A percentile compares a stretch with the other conserved stretches of the same genome.
Evolutionary conservation across 2,113 vertebrate species (phyloP).

Genomic region (Scalopus aquaticus): DNA sequence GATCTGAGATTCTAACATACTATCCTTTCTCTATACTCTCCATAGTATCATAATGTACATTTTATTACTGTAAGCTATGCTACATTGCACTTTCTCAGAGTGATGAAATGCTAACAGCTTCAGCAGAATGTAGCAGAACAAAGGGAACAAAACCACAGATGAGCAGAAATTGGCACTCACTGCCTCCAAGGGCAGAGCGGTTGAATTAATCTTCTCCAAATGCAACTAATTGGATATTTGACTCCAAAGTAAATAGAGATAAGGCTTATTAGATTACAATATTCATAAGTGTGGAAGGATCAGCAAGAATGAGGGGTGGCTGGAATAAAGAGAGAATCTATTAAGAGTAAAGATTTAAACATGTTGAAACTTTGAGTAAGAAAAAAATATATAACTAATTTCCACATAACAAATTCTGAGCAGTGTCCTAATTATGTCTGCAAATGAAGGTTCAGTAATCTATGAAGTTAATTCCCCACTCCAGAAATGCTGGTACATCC

Average conservation of each 20-base stretch:
- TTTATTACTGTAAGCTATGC: slow-evolving; percentile 37
- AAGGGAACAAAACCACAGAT: neutral
- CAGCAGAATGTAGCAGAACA: neutral
- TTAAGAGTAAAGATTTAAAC: neutral
- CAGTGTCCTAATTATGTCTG: neutral
- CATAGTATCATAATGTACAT: neutral
- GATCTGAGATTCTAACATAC: neutral
- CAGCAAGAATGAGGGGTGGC: neutral
- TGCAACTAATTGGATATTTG: slow-evolving; percentile 59
- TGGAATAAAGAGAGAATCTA: neutral
- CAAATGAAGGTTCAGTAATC: neutral
- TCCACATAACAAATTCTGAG: neutral
- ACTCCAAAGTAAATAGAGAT: slow-evolving; percentile 61
- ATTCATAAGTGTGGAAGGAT: neutral
- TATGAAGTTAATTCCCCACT: neutral
- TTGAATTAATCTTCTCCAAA: slow-evolving; percentile 57
- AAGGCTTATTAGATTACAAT: slow-evolving; percentile 63
- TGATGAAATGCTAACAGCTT: neutral
- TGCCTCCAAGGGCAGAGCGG: neutral
- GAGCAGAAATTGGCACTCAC: slow-evolving; percentile 7
- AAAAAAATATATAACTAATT: neutral
- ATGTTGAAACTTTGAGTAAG: slow-evolving; percentile 20
- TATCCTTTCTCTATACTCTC: neutral
- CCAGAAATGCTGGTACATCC: neutral
- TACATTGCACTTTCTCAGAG: neutral